Evolutionary conservation across 2,888 invertebrate genomes (phyloP).

Genomic region (Acanthosoma haemorrhoidale): DNA sequence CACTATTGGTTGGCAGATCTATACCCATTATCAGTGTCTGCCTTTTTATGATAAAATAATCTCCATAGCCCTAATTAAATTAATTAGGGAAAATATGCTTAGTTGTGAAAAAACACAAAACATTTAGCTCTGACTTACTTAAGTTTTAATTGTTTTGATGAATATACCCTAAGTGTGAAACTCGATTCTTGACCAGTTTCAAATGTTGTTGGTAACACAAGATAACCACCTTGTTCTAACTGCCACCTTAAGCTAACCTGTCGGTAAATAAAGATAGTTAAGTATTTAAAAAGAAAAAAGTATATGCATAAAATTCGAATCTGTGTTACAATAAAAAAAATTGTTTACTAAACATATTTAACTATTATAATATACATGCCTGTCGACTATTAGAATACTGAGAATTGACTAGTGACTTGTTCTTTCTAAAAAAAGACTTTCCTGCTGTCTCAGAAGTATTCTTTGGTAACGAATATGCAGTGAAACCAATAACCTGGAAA

Average conservation of each 20-base stretch:
- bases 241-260: conserved; percentile 65
- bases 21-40: too few species aligned
- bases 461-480: conserved; percentile 70
- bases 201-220: conserved; percentile 84
- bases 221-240: conserved; percentile 73
- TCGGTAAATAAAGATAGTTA: not conserved
- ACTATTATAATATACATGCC: conserved; percentile 53
- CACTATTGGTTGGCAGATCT: too few species aligned
- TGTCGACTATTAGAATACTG: conserved; percentile 89
- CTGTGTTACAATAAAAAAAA: not conserved
- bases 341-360: not conserved
- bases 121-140: conserved; percentile 52
- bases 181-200: conserved; percentile 85
- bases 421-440: conserved; percentile 75
- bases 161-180: conserved; percentile 77
- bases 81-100: too few species aligned
- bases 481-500: conserved; percentile 69
- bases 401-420: conserved; percentile 80
- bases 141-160: conserved; percentile 69
- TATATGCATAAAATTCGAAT: too few species aligned
- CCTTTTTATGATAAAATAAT: too few species aligned
- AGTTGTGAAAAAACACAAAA: not conserved
- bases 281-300: too few species aligned
- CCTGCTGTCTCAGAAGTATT: conserved; percentile 69
- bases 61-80: too few species aligned